Evolutionary conservation across 2,113 vertebrate species (phyloP).

Genomic region (Oreochromis spilurus): DNA sequence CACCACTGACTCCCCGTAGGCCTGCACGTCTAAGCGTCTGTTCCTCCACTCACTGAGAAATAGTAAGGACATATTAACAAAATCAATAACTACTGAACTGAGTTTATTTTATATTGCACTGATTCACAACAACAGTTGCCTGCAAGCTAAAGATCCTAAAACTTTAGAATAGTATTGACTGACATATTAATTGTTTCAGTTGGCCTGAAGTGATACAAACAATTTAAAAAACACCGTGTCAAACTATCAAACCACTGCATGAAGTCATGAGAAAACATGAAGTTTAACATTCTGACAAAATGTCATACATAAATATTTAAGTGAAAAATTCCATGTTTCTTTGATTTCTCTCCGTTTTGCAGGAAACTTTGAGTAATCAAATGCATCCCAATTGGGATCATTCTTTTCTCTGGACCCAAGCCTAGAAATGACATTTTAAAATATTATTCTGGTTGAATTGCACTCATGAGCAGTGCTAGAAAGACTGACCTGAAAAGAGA

Average conservation of each 20-base stretch:
- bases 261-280: neutral
- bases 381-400: neutral
- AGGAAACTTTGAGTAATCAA: neutral
- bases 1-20: neutral
- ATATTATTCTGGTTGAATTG: neutral
- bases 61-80: neutral
- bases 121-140: neutral
- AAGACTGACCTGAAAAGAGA: neutral
- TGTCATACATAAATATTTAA: neutral
- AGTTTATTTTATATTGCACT: neutral
- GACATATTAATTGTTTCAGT: neutral
- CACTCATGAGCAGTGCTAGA: neutral
- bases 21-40: neutral
- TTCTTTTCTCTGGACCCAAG: neutral
- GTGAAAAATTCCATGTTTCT: neutral
- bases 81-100: neutral
- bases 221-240: neutral
- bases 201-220: neutral
- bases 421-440: accelerated
- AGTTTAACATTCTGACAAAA: neutral
- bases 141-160: neutral
- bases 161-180: neutral
- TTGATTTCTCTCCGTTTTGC: neutral
- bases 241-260: neutral
- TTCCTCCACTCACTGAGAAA: neutral